Conservation (phyloP, 1,140 invertebrate species). For the Zaprionus davidi region DNA sequence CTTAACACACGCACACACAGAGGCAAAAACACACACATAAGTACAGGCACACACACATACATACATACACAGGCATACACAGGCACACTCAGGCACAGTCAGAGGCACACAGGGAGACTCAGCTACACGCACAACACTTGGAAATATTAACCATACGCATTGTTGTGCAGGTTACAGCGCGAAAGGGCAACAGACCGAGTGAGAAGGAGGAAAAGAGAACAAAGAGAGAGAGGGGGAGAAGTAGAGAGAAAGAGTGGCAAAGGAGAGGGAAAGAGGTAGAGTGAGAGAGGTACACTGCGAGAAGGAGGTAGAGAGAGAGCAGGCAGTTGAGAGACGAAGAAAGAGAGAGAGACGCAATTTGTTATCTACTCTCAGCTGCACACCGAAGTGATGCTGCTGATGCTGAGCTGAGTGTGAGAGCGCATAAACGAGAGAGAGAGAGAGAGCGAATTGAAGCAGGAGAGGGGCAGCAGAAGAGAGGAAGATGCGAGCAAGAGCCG, state of each 20-base stretch:
- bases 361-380: neutral
- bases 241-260: neutral
- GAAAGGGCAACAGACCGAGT: constrained; percentile 19
- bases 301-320: neutral
- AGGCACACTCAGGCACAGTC: neutral
- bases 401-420: neutral
- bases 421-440: constrained; percentile 6
- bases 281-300: neutral
- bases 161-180: constrained; percentile 69
- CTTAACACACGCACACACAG: neutral
- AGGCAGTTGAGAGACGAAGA: neutral
- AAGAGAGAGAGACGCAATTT: neutral
- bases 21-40: neutral
- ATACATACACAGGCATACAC: neutral
- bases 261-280: neutral
- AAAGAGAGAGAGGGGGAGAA: constrained; percentile 44
- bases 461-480: neutral
- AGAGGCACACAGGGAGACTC: neutral
- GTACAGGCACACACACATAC: neutral
- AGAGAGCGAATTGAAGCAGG: too few species aligned
- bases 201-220: neutral
- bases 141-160: constrained; percentile 65
- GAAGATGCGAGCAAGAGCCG: constrained; percentile 3
- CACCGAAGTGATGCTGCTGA: neutral
- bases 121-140: neutral